Evolutionary conservation across 2,113 vertebrate genomes (phyloP).

Genomic region (Ranitomeya variabilis): DNA sequence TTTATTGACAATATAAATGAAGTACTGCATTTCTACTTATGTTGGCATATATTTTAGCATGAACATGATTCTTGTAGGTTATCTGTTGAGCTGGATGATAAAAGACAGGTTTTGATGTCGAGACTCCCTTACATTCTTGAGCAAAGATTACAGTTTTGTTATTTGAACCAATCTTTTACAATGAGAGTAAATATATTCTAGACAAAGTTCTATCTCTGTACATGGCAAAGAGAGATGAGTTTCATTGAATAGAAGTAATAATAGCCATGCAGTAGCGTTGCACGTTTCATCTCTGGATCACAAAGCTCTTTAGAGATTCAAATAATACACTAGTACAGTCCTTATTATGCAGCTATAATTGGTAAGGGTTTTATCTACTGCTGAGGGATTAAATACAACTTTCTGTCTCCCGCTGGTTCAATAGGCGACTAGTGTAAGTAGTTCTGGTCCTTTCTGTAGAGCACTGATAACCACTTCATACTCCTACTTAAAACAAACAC

Average conservation of each 20-base stretch:
- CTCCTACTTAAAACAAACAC: not conserved
- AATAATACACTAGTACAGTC: conserved; percentile 51
- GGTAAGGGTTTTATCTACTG: conserved; percentile 45
- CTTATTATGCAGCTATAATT: conserved; percentile 54
- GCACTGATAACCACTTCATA: conserved; percentile 15
- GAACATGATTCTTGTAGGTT: not conserved
- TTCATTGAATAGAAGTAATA: conserved; percentile 50
- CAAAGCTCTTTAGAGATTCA: conserved; percentile 53
- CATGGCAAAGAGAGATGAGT: conserved; percentile 5
- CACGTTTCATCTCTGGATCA: conserved; percentile 54
- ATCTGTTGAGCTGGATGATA: not conserved
- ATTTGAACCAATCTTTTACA: conserved; percentile 9
- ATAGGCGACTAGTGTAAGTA: conserved; percentile 34
- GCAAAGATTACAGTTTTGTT: not conserved
- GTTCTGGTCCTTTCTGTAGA: conserved; percentile 18
- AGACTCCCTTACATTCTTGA: not conserved
- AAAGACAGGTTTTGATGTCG: not conserved
- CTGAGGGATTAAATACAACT: conserved; percentile 50
- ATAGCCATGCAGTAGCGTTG: conserved; percentile 41
- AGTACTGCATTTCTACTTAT: not conserved
- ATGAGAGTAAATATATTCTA: conserved; percentile 31
- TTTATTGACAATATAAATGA: too few relatives aligned
- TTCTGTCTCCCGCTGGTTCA: conserved; percentile 28
- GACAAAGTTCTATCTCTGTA: conserved; percentile 12
- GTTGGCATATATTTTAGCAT: not conserved